Evolutionary conservation across 2,113 vertebrate species (phyloP), one percentile per base, ranked within the genome.

Genomic region (Aptenodytes forsteri): DNA sequence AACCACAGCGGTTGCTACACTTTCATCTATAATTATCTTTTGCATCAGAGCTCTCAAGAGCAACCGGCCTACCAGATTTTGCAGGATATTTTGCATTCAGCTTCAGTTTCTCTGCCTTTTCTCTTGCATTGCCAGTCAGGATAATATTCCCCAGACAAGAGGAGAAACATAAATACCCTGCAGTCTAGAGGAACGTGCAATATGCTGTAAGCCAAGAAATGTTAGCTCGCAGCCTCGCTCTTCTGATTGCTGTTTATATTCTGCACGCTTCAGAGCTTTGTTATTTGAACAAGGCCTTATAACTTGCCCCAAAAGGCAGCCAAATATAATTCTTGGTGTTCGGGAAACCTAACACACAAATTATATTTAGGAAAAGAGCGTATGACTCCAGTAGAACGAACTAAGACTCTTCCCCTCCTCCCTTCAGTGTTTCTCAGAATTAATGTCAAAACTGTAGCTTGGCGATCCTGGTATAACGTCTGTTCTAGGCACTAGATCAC

Each of bases 1-100:
- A 16, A 10, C 90, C 87, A 6, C 90, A 29, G 90, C 27, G 70
- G 40, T 82, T 61, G 86, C 90, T 36, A 47, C 87, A 32, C 83
- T 93, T 83, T 47, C 79, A 61, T 87, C 94, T 95, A 92, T 89
- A 94, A 96, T 97, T 95, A 90, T 86, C 94, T 19, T 27, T 5
- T 8, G 79, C 83, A 10, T 40, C 78, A 76, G 81, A 26, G 91
- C 91, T 82, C 95, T 64, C 59, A 4, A 18, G 80, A 86, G 89
- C 89, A 34, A 18, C 72, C 49, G 6, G 73, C 83, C 66, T 29
- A 26, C 79, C 49, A 16, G 65, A 66, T 83, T 79, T 19, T 76
- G 92, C 92, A 22, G 93, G 82, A 72, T 40, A 52, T 83, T 83
- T 50, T 93, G 94, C 87, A 69, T 89, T 34, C 69, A 6, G 69